Evolutionary conservation across 2,888 invertebrate species (phyloP).

Genomic region (Calameuta pallipes): DNA sequence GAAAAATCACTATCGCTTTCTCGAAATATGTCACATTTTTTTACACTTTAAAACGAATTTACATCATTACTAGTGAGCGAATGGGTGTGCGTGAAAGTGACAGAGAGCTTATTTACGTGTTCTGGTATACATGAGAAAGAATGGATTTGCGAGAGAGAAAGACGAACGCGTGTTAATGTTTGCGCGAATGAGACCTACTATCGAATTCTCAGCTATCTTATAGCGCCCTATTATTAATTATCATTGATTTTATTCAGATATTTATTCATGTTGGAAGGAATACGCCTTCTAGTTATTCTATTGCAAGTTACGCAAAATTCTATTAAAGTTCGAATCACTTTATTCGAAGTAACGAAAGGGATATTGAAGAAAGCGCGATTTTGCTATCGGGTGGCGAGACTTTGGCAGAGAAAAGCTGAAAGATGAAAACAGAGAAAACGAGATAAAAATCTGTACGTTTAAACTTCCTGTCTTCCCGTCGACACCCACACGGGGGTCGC

Average conservation of each 20-base stretch:
- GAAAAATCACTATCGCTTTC: neutral
- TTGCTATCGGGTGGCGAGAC: neutral
- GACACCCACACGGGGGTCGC: neutral
- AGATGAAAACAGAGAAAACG: neutral
- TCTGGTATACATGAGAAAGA: neutral
- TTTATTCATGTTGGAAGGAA: slow-evolving; percentile 33
- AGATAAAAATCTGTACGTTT: neutral
- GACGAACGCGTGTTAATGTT: neutral
- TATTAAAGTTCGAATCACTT: neutral
- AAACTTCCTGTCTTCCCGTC: neutral
- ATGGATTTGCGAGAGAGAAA: neutral
- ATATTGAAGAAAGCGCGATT: neutral
- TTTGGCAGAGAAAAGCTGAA: slow-evolving; percentile 7
- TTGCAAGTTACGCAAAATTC: neutral
- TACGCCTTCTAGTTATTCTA: neutral
- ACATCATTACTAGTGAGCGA: neutral
- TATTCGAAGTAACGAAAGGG: neutral
- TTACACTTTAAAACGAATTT: slow-evolving; percentile 7
- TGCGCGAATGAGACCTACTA: slow-evolving; percentile 1
- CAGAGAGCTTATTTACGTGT: neutral
- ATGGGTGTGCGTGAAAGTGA: neutral
- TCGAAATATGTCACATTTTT: slow-evolving; percentile 1
- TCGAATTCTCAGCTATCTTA: slow-evolving; percentile 17
- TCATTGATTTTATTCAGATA: slow-evolving; percentile 35
- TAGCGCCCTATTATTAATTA: slow-evolving; percentile 22